These are phyloP conservation scores for Panthera tigris DNA, from an alignment of 2,113 vertebrate genomes.

Conservation along the genomic window DNA sequence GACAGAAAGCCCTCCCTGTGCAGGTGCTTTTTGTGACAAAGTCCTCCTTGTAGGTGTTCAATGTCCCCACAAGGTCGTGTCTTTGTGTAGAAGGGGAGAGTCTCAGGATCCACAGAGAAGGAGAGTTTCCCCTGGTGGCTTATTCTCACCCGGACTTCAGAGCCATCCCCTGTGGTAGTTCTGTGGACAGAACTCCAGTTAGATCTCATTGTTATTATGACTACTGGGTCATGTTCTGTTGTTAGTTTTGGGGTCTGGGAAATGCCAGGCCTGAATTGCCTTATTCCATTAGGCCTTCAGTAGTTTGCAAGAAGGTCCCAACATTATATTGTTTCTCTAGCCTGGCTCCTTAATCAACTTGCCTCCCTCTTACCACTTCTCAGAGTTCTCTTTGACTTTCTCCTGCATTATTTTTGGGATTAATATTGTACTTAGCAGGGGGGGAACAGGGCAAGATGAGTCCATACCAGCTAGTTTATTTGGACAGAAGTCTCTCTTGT, in stretches of 20 bases:
- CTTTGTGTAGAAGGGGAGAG: not conserved
- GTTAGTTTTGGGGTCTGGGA: not conserved
- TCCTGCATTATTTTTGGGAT: not conserved
- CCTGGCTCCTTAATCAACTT: not conserved
- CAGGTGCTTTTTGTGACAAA: accelerated
- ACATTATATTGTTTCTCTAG: not conserved
- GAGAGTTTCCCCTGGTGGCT: not conserved
- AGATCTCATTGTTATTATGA: not conserved
- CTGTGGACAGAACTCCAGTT: not conserved
- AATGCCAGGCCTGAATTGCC: not conserved
- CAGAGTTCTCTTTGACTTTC: not conserved
- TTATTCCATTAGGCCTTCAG: not conserved
- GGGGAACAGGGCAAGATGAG: not conserved
- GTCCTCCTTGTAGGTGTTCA: not conserved
- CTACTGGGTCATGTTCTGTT: not conserved
- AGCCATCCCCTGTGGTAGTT: accelerated
- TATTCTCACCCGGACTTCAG: not conserved
- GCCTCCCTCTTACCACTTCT: not conserved
- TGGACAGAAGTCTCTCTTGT: not conserved
- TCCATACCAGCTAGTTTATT: not conserved
- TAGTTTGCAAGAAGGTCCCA: not conserved
- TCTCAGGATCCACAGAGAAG: not conserved
- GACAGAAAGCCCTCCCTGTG: not conserved
- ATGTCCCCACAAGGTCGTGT: accelerated
- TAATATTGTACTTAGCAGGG: not conserved